Conservation (phyloP, 2,888 invertebrate species). For the Pseudanteris insignis region DNA sequence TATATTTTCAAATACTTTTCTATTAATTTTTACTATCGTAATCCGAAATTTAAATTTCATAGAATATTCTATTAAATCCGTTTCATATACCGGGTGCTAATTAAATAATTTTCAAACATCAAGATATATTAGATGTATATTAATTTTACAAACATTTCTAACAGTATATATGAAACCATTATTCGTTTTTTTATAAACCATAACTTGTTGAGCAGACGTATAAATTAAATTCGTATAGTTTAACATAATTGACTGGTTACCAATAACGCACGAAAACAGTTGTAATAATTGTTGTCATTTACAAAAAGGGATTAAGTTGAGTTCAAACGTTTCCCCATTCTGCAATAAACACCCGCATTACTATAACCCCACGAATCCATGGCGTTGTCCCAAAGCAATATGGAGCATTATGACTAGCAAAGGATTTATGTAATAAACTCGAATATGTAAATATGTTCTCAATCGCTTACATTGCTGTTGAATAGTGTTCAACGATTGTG, state of each 20-base stretch:
- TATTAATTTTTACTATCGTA: no score
- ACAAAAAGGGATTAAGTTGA: conserved; percentile 40
- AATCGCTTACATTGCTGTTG: no score
- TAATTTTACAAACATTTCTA: no score
- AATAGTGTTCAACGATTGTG: no score
- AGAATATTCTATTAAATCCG: no score
- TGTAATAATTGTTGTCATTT: conserved; percentile 33
- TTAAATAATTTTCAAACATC: no score
- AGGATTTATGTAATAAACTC: conserved; percentile 38
- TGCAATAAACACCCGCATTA: conserved; percentile 42
- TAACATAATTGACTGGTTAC: conserved; percentile 17
- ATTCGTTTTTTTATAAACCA: no score
- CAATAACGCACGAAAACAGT: conserved; percentile 24
- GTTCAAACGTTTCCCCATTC: conserved; percentile 38
- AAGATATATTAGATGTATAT: no score
- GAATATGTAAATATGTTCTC: conserved; percentile 1
- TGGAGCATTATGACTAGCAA: conserved; percentile 39
- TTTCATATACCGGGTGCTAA: no score
- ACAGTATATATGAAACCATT: background rate
- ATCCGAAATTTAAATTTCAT: no score
- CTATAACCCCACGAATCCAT: conserved; percentile 34
- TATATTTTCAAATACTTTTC: no score
- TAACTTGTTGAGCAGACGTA: no score
- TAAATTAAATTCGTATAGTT: conserved; percentile 12
- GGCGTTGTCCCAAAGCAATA: conserved; percentile 40